Conservation (phyloP, 92 coral and sea anemone species). For the Zoanthus solanderi region DNA sequence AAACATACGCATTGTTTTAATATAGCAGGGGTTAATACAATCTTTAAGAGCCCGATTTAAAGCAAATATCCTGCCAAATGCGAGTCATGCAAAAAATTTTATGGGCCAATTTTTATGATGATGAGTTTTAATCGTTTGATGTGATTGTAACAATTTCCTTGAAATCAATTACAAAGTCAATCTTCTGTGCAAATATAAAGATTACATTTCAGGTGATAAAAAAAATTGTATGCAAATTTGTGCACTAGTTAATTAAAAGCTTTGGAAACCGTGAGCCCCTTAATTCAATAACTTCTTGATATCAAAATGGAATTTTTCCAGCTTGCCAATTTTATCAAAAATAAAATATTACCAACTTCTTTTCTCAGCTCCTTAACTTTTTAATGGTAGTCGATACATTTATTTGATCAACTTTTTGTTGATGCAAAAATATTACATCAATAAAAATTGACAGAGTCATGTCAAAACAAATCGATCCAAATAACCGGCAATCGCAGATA, state of each 20-base stretch:
- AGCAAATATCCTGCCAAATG: slow-evolving; percentile 38
- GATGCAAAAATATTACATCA: slow-evolving; percentile 32
- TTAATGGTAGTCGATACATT: background rate
- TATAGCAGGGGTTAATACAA: slow-evolving; percentile 52
- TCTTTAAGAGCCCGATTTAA: slow-evolving; percentile 47
- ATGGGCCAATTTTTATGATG: slow-evolving; percentile 18
- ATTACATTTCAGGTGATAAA: slow-evolving; percentile 65
- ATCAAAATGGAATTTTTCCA: slow-evolving; percentile 41
- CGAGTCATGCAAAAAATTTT: slow-evolving; percentile 38
- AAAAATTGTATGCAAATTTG: slow-evolving; percentile 81
- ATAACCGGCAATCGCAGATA: slow-evolving; percentile 27
- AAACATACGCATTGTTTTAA: slow-evolving; percentile 25
- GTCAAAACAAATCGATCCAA: slow-evolving; percentile 50
- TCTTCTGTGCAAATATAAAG: slow-evolving; percentile 48
- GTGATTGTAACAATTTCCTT: slow-evolving; percentile 34
- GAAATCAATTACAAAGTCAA: slow-evolving; percentile 43
- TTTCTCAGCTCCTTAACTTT: slow-evolving; percentile 24
- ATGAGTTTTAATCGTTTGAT: slow-evolving; percentile 32
- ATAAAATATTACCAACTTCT: background rate
- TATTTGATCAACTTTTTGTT: slow-evolving; percentile 2
- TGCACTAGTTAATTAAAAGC: slow-evolving; percentile 75
- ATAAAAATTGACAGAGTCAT: slow-evolving; percentile 40
- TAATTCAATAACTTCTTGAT: slow-evolving; percentile 79
- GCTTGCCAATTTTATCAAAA: slow-evolving; percentile 55
- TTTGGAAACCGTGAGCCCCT: slow-evolving; percentile 67